phyloP scores from a whole-genome alignment of 2,888 invertebrate species.

The Prostheceraeus crozeri region DNA sequence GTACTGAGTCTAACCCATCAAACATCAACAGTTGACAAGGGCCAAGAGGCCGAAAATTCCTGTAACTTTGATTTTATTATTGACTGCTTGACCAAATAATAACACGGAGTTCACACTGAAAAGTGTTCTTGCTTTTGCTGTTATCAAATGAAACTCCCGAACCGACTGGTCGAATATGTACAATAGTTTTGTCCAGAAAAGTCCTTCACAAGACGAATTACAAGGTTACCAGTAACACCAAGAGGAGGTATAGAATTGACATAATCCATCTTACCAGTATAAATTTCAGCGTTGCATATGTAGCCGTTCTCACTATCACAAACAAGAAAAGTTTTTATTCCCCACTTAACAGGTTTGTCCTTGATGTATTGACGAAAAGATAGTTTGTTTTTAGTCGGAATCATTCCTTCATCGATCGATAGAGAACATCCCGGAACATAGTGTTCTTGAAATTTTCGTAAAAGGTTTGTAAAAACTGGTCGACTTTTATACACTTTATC shows the following conservation, averaged over 20 bases:
- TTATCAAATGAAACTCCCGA: no score
- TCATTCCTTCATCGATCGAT: slow-evolving; percentile 40
- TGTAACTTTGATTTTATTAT: no score
- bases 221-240: slow-evolving; percentile 29
- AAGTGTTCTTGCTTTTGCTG: no score
- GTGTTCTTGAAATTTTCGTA: slow-evolving; percentile 35
- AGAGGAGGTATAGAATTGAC: slow-evolving; percentile 35
- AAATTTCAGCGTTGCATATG: slow-evolving; percentile 36
- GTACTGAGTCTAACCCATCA: no score
- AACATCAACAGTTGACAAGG: no score
- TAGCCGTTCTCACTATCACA: slow-evolving; percentile 37
- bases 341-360: slow-evolving; percentile 37
- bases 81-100: no score
- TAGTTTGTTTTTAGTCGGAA: slow-evolving; percentile 38
- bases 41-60: no score
- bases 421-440: slow-evolving; percentile 34
- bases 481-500: slow-evolving; percentile 40
- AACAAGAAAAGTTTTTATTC: slow-evolving; percentile 36
- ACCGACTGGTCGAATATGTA: no score
- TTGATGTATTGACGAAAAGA: slow-evolving; percentile 33
- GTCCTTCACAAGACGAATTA: slow-evolving; percentile 30
- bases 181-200: slow-evolving; percentile 26
- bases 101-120: no score
- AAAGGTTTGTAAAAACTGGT: slow-evolving; percentile 34
- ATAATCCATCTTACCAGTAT: slow-evolving; percentile 38